These are phyloP conservation scores for Clamator glandarius DNA, from an alignment of 2,797 vertebrate genomes.

Conservation along the genomic window DNA sequence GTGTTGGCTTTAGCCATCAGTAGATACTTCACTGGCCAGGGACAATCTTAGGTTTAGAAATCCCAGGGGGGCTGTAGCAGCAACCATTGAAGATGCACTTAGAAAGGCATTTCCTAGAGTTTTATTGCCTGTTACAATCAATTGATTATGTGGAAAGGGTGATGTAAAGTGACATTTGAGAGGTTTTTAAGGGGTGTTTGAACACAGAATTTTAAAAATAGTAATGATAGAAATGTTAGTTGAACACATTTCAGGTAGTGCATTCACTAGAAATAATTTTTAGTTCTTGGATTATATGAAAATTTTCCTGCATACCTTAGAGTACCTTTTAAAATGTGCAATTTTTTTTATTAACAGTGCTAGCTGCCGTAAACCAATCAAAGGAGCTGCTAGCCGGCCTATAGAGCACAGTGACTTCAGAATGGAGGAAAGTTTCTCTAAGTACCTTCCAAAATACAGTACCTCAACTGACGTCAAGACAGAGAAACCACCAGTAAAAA, in stretches of 20 bases:
- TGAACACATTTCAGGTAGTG: not conserved
- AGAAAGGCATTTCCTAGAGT: not conserved
- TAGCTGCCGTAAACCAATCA: constrained; percentile 92
- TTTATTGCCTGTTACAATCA: not conserved
- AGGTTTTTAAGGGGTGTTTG: not conserved
- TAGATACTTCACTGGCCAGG: not conserved
- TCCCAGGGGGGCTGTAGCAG: not conserved
- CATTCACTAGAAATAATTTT: not conserved
- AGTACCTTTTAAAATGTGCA: not conserved
- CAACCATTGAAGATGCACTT: not conserved
- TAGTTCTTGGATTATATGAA: not conserved
- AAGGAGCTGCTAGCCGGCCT: constrained; percentile 90
- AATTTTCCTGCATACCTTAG: not conserved
- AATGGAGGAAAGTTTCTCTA: constrained; percentile 78
- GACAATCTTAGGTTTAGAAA: not conserved
- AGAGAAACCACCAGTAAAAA: constrained; percentile 74
- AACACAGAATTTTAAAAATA: not conserved
- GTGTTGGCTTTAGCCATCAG: not conserved
- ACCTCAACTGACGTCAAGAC: constrained; percentile 74
- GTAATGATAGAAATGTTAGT: not conserved
- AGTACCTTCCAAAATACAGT: constrained; percentile 75
- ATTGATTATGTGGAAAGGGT: not conserved
- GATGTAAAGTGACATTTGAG: not conserved
- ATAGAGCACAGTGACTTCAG: constrained; percentile 82
- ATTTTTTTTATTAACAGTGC: constrained; percentile 79